A percentile compares a stretch with the other conserved stretches of the same genome.
Conservation (phyloP, 2,113 vertebrate species). For the Sterrhoptilus dennistouni region DNA sequence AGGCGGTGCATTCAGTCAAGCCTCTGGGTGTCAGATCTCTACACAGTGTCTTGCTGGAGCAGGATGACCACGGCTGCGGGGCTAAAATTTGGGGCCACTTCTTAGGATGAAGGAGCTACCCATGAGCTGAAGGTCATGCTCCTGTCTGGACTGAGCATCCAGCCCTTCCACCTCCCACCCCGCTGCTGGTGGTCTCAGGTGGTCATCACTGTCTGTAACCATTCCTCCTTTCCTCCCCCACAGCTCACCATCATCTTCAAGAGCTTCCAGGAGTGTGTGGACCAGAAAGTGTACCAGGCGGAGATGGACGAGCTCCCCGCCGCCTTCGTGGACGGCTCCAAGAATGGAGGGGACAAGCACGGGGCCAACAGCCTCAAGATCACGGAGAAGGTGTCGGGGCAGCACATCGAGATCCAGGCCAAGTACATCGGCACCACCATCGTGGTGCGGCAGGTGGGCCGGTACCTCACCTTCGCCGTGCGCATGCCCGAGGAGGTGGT, state of each 20-base stretch:
- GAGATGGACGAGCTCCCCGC: constrained; percentile 93
- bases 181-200: background rate
- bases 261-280: constrained; percentile 95
- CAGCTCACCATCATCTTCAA: constrained; percentile 99
- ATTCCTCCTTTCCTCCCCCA: background rate
- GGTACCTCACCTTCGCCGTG: constrained; percentile 93
- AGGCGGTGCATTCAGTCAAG: background rate
- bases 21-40: background rate
- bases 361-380: constrained; percentile 90
- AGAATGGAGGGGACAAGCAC: constrained; percentile 90
- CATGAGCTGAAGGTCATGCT: accelerated
- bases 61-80: background rate
- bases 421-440: constrained; percentile 96
- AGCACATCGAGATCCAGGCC: constrained; percentile 95
- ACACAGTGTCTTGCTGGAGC: background rate
- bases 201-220: background rate
- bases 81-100: background rate
- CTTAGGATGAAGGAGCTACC: background rate
- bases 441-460: constrained; percentile 92
- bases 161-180: background rate
- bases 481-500: constrained; percentile 96
- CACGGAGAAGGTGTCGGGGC: constrained; percentile 90
- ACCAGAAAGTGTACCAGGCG: constrained; percentile 95
- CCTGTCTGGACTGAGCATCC: accelerated
- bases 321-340: constrained; percentile 91